These are phyloP conservation scores for Drosophila pallidifrons DNA, from an alignment of 1,140 invertebrate genomes.

Conservation along the genomic window DNA sequence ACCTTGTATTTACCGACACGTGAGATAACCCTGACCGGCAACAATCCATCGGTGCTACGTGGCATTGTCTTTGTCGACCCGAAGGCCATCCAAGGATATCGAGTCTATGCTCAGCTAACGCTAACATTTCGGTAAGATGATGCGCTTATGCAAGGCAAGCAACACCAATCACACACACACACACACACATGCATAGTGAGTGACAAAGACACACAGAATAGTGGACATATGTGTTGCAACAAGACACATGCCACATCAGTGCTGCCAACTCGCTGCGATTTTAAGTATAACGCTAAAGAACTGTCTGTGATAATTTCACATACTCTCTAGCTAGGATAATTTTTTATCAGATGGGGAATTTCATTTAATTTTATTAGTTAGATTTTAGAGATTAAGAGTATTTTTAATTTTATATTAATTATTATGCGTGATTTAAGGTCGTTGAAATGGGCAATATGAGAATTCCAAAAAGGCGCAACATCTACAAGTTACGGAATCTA, in stretches of 20 bases:
- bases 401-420: no score
- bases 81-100: slow-evolving; percentile 87
- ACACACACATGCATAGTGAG: neutral
- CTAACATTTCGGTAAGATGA: slow-evolving; percentile 90
- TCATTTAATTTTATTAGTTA: no score
- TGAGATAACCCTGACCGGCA: slow-evolving; percentile 91
- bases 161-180: neutral
- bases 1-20: slow-evolving; percentile 92
- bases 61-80: slow-evolving; percentile 93
- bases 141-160: neutral
- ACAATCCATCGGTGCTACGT: slow-evolving; percentile 90
- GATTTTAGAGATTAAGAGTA: no score
- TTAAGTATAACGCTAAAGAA: no score
- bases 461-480: no score
- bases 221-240: neutral
- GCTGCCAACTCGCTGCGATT: no score
- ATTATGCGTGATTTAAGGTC: no score
- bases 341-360: no score
- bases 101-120: slow-evolving; percentile 93
- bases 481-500: no score
- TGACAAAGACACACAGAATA: neutral
- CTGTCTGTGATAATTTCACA: no score
- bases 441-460: no score
- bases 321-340: no score
- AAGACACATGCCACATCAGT: neutral